phyloP scores from a whole-genome alignment of 2,888 invertebrate species.

The Luperina testacea region DNA sequence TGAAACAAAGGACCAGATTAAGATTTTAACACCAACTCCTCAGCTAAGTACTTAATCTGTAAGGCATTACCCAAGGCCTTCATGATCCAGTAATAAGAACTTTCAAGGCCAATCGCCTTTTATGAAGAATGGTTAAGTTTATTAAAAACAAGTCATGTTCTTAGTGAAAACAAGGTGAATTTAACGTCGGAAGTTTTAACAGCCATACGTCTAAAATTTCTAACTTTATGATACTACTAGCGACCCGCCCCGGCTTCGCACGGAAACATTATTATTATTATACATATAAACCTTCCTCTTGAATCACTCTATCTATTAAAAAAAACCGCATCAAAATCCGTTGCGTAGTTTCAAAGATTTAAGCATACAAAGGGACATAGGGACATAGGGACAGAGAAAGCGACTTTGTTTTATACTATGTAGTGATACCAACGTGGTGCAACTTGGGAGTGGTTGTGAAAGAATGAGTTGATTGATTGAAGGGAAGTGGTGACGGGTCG shows the following conservation, averaged over 20 bases:
- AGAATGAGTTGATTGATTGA: conserved; percentile 5
- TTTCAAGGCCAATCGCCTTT: conserved; percentile 39
- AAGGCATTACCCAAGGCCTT: conserved; percentile 21
- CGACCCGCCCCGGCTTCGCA: too few relatives aligned
- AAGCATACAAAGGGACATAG: too few relatives aligned
- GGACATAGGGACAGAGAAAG: too few relatives aligned
- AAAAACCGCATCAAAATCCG: too few relatives aligned
- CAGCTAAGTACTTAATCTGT: conserved; percentile 45
- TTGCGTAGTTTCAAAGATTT: too few relatives aligned
- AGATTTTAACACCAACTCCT: conserved; percentile 37
- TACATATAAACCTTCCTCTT: too few relatives aligned
- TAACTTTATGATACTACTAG: conserved; percentile 28
- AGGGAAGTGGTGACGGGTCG: neutral
- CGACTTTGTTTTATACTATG: too few relatives aligned
- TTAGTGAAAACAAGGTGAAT: conserved; percentile 12
- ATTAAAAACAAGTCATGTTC: conserved; percentile 30
- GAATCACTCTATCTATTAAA: too few relatives aligned
- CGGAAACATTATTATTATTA: too few relatives aligned
- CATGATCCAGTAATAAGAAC: conserved; percentile 29
- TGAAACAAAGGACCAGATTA: conserved; percentile 33
- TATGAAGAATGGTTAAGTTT: conserved; percentile 22
- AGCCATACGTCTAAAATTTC: neutral
- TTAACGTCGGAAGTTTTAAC: conserved; percentile 37
- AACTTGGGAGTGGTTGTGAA: neutral
- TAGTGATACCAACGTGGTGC: neutral